A percentile compares a stretch with the other conserved stretches of the same genome.
Conservation (phyloP, 2,113 vertebrate species). For the Carollia perspicillata region DNA sequence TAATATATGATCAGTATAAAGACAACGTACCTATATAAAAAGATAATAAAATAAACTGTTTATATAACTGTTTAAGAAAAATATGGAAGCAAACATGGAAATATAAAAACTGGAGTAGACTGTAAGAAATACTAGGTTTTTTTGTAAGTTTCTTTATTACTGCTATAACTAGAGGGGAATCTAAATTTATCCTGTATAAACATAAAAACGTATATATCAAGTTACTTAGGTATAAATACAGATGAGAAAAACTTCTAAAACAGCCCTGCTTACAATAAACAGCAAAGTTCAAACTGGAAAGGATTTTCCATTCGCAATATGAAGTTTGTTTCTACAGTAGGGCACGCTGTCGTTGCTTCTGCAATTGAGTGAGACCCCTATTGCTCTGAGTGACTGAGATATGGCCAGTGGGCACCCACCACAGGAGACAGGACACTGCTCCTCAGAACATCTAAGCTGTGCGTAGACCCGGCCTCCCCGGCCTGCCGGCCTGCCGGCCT, state of each 20-base stretch:
- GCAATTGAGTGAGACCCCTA: neutral
- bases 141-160: neutral
- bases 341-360: neutral
- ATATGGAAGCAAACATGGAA: neutral
- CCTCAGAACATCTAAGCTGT: neutral
- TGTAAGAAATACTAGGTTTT: neutral
- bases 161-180: neutral
- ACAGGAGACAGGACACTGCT: neutral
- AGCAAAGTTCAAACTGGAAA: neutral
- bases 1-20: neutral
- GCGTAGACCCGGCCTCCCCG: fast-evolving
- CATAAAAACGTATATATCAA: neutral
- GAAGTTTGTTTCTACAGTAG: neutral
- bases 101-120: neutral
- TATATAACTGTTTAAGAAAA: neutral
- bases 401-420: fast-evolving
- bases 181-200: neutral
- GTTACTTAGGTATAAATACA: neutral
- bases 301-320: neutral
- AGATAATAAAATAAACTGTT: neutral
- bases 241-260: neutral
- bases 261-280: neutral
- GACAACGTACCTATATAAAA: neutral
- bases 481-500: neutral
- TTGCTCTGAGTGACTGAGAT: neutral